Conservation (phyloP, 2,113 vertebrate species). For the Tretioscincus oriximinensis region DNA sequence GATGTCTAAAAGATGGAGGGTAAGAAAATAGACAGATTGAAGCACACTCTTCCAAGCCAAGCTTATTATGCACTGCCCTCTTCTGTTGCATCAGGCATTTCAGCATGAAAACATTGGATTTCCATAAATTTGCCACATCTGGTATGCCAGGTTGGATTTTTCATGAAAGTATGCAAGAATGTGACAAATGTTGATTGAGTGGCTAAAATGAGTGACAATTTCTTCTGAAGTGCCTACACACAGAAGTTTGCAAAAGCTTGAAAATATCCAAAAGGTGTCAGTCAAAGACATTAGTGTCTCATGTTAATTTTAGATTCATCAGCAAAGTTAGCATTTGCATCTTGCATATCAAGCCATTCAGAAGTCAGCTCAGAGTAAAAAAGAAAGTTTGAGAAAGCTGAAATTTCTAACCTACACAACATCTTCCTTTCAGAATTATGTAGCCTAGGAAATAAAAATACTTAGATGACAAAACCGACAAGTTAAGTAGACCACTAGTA, state of each 20-base stretch:
- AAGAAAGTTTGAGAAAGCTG: constrained; percentile 62
- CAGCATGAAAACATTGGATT: constrained; percentile 63
- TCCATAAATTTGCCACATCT: constrained; percentile 66
- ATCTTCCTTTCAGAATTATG: constrained; percentile 53
- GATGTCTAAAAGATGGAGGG: constrained; percentile 46
- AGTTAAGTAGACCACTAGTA: background rate
- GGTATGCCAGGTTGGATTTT: constrained; percentile 65
- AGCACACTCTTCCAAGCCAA: constrained; percentile 36
- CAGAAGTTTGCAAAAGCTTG: constrained; percentile 1
- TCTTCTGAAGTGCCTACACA: constrained; percentile 50
- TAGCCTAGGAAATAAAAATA: constrained; percentile 49
- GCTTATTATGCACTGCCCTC: constrained; percentile 54
- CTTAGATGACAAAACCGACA: constrained; percentile 41
- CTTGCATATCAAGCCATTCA: constrained; percentile 40
- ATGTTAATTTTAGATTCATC: constrained; percentile 53
- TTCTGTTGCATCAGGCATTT: constrained; percentile 66
- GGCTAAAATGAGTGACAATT: constrained; percentile 63
- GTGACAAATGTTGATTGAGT: constrained; percentile 67
- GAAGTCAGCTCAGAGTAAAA: constrained; percentile 47
- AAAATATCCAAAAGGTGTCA: constrained; percentile 60
- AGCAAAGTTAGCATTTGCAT: constrained; percentile 60
- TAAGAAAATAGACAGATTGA: constrained; percentile 41
- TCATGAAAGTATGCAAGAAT: constrained; percentile 65
- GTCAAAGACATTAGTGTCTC: constrained; percentile 51
- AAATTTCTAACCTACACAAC: constrained; percentile 51